Conservation (phyloP, 2,113 vertebrate species). For the Macrotus californicus region DNA sequence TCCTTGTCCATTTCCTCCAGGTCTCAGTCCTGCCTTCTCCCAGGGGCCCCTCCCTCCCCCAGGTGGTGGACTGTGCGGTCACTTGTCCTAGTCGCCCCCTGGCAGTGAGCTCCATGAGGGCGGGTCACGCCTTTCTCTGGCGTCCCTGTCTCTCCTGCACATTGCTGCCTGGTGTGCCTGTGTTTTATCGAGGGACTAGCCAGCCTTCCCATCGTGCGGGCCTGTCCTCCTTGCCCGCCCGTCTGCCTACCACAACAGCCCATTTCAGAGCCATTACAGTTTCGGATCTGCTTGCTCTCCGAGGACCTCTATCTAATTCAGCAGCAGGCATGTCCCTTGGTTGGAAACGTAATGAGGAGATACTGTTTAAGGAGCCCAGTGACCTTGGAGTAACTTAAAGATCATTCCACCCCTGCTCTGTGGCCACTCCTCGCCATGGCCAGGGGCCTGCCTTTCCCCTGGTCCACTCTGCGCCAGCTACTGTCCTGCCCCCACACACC, state of each 20-base stretch:
- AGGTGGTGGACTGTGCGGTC: fast-evolving
- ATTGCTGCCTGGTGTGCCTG: fast-evolving
- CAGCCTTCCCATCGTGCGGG: fast-evolving
- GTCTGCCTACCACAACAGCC: fast-evolving
- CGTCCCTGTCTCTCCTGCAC: not conserved
- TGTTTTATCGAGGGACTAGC: fast-evolving
- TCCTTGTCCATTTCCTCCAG: not conserved
- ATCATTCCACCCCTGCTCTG: not conserved
- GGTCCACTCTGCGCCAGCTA: not conserved
- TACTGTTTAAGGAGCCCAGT: not conserved
- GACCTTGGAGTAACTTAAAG: too few relatives aligned
- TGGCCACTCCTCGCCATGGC: not conserved
- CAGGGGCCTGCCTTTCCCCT: fast-evolving
- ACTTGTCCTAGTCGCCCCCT: too few relatives aligned
- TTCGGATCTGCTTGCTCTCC: not conserved
- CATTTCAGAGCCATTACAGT: not conserved
- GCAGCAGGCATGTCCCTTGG: not conserved
- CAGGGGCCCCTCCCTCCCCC: fast-evolving
- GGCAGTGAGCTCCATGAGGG: not conserved
- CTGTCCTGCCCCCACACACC: not conserved
- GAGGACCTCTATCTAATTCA: not conserved
- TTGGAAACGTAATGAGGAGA: not conserved
- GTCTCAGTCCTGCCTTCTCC: not conserved
- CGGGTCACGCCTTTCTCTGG: not conserved
- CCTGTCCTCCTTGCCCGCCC: not conserved